These are phyloP conservation scores for Xylophagus ater DNA, from an alignment of 2,888 invertebrate species.

Conservation along the genomic window DNA sequence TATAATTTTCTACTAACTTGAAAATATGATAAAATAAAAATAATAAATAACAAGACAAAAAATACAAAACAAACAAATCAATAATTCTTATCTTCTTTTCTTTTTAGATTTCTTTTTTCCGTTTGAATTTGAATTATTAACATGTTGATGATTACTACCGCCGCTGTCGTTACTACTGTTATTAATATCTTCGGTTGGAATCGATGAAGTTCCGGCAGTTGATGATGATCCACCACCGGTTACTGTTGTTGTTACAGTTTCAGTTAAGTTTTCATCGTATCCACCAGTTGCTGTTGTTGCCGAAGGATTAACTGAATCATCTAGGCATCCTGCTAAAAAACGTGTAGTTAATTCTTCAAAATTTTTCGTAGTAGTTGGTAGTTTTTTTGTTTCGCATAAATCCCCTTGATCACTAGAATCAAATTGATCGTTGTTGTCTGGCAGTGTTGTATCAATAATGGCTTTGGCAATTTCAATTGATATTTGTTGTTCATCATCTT, in stretches of 20 bases:
- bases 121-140: constrained; percentile 15
- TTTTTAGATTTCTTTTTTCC: constrained; percentile 38
- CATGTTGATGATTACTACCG: constrained; percentile 5
- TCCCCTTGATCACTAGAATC: constrained; percentile 17
- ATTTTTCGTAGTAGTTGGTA: not conserved
- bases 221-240: not conserved
- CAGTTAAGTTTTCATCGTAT: not conserved
- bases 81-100: constrained; percentile 41
- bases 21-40: constrained; percentile 28
- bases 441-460: constrained; percentile 15
- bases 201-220: not conserved
- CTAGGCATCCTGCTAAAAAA: no score
- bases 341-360: no score
- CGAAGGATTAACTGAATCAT: no score
- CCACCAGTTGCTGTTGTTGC: not conserved
- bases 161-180: constrained; percentile 7
- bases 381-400: constrained; percentile 5
- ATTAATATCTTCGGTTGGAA: not conserved
- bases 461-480: constrained; percentile 13
- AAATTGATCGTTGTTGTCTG: constrained; percentile 20
- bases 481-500: constrained; percentile 12
- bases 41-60: constrained; percentile 36
- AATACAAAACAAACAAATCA: constrained; percentile 39
- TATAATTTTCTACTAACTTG: no score
- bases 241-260: constrained; percentile 4